These are phyloP conservation scores for Eupithecia abbreviata DNA, from an alignment of 2,888 invertebrate species.

Conservation along the genomic window DNA sequence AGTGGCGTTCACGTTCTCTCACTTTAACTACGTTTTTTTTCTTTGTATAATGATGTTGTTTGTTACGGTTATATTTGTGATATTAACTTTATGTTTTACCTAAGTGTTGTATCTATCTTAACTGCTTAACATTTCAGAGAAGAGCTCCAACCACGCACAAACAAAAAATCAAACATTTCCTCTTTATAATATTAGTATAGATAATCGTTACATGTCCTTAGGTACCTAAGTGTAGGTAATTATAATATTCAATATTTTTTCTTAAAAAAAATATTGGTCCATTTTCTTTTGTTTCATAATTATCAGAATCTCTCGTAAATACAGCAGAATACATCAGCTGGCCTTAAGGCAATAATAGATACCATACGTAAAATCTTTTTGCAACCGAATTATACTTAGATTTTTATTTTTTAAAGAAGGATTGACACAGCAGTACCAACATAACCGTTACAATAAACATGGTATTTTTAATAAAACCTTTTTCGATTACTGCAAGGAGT, in stretches of 20 bases:
- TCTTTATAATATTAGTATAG: too few species aligned
- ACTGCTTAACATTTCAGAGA: conserved; percentile 69
- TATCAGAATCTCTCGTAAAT: too few species aligned
- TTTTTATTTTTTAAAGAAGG: neutral
- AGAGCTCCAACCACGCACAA: conserved; percentile 53
- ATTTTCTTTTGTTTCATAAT: too few species aligned
- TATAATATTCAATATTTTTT: too few species aligned
- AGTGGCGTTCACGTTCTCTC: neutral
- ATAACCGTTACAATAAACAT: neutral
- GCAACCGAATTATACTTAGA: neutral
- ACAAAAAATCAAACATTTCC: too few species aligned
- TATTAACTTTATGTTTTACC: conserved; percentile 20
- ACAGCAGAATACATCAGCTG: too few species aligned
- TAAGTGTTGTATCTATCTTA: conserved; percentile 31
- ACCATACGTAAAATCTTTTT: neutral
- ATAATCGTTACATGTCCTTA: too few species aligned
- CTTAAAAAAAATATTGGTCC: too few species aligned
- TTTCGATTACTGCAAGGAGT: conserved; percentile 2
- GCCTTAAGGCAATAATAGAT: too few species aligned
- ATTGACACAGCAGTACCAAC: neutral
- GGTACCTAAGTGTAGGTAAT: too few species aligned
- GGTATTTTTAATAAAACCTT: neutral
- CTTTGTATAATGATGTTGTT: neutral
- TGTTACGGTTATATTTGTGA: neutral
- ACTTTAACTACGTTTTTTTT: neutral